Evolutionary conservation across 2,113 vertebrate species (phyloP), one percentile per base, ranked within the genome.

Genomic region (Paralichthys olivaceus): DNA sequence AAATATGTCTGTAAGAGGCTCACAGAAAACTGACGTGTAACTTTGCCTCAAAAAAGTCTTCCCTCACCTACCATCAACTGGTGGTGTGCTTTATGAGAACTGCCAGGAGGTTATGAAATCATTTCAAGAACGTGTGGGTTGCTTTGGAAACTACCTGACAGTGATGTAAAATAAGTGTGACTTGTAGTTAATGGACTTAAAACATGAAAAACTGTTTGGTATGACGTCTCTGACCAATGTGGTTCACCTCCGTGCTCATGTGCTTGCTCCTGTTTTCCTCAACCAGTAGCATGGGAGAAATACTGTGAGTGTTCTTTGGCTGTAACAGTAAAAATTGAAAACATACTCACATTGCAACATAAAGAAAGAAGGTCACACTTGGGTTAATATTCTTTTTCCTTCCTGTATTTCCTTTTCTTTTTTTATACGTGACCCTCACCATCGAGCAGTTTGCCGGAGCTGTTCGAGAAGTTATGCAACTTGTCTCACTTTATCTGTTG

Each of bases 241-340:
- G 60, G 68, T 81, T 64, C 34, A 72, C 67, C 67, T 43, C 13
- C 20, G 0, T 3, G 51, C 20, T 40, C 40, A 15, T 68, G 15
- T 45, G 40, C 20, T 25, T 32, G 51, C 32, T 81, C 13, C 26
- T 55, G 54, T 47, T 64, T 26, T 26, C 15, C 59, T 73, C 1
- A 56, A 56, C 62, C 40, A 47, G 45, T 40, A 22, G 54, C n/a
- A 54, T 66, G 34, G 63, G 23, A 65, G 22, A n/a, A 25, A 43
- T 53, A 29, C 4, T 40, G 8, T 20, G 2, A 69, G 69, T 74
- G 73, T 64, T 74, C 66, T 65, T 71, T 80, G 61, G 76, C 72
- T 26, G 28, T 5, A 11, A 51, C 47, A 22, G 20, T 19, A 55
- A 47, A 60, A 55, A 6, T 19, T 37, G 53, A 59, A 13, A 1